Percentiles rank a stretch among this genome's conserved stretches.
These are phyloP conservation scores for Gallinago undulata DNA, from an alignment of 2,113 vertebrate species.

Conservation along the genomic window DNA sequence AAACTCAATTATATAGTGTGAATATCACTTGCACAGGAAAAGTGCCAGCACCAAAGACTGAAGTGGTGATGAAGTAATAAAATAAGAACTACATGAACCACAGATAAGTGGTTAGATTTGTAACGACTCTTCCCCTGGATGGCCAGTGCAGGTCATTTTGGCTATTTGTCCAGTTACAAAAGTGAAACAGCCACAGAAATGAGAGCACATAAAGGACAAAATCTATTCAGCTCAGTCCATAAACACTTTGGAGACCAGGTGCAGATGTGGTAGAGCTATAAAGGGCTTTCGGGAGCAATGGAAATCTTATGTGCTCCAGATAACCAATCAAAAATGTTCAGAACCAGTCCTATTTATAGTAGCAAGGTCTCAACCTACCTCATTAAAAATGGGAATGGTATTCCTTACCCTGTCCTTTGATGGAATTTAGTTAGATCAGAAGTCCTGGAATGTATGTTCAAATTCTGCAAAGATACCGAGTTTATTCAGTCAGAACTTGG, in stretches of 20 bases:
- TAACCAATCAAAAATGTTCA: neutral
- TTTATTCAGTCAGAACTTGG: neutral
- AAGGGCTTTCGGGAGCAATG: neutral
- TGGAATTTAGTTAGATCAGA: neutral
- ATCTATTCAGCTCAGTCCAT: neutral
- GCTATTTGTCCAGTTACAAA: slow-evolving; percentile 4
- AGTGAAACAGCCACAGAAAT: neutral
- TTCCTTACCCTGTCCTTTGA: neutral
- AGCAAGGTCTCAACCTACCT: neutral
- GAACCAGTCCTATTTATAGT: neutral
- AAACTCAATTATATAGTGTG: slow-evolving; percentile 30
- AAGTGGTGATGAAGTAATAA: slow-evolving; percentile 27
- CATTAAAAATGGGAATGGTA: neutral
- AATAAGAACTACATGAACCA: neutral
- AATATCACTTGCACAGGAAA: slow-evolving; percentile 13
- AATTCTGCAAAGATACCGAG: neutral
- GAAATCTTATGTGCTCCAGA: neutral
- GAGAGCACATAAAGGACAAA: neutral
- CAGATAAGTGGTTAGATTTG: neutral
- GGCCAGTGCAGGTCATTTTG: neutral
- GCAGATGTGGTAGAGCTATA: neutral
- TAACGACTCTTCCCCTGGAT: neutral
- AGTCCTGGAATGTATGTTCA: neutral
- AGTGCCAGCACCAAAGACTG: slow-evolving; percentile 23
- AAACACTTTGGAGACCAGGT: slow-evolving; percentile 16